Evolutionary conservation across 2,113 vertebrate genomes (phyloP).

Genomic region (Pomatostomus ruficeps): DNA sequence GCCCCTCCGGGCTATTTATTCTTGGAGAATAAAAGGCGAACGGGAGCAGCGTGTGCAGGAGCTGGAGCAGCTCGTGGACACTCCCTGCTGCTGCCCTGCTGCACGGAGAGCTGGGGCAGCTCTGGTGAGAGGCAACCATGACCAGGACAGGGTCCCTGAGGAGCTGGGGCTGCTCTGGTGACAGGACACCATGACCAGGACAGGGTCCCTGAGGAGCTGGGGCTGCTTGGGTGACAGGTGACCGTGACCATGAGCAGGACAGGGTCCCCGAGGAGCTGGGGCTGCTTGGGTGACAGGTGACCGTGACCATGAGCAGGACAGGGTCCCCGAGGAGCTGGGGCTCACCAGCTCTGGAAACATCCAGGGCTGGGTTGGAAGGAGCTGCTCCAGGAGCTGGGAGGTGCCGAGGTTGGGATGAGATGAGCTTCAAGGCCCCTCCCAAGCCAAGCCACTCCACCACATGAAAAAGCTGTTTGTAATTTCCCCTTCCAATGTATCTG

Average conservation of each 20-base stretch:
- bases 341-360: not conserved
- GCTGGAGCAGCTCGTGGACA: fast-evolving
- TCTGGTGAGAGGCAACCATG: too few species aligned
- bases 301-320: too few species aligned
- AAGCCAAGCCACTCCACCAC: fast-evolving
- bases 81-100: not conserved
- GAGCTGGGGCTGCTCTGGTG: not conserved
- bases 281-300: too few species aligned
- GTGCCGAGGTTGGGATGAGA: not conserved
- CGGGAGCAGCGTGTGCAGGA: not conserved
- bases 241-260: too few species aligned
- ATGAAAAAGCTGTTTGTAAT: not conserved
- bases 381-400: not conserved
- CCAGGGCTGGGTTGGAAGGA: not conserved
- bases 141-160: not conserved
- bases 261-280: not conserved
- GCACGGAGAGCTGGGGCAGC: not conserved
- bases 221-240: too few species aligned
- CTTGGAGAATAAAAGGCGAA: not conserved
- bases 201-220: not conserved
- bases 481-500: not conserved
- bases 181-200: too few species aligned
- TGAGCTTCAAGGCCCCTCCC: not conserved
- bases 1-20: not conserved
- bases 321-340: not conserved